Conservation (phyloP, 2,888 invertebrate species). For the Limenitis arthemis region DNA sequence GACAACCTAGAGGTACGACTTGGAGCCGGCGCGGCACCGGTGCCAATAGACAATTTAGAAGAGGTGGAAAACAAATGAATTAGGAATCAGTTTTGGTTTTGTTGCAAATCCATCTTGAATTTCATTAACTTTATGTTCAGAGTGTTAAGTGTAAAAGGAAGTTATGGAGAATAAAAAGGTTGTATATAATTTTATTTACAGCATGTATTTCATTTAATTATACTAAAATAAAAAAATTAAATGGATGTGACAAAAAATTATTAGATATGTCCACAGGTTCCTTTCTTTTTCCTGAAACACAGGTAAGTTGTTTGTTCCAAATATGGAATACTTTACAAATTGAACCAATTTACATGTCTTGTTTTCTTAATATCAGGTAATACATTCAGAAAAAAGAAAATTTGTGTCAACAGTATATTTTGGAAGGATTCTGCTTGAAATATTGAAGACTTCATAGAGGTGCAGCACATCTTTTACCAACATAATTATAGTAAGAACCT, state of each 20-base stretch:
- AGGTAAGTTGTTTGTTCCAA: conserved; percentile 57
- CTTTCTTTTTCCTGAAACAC: conserved; percentile 27
- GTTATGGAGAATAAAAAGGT: conserved; percentile 52
- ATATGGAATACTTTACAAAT: conserved; percentile 31
- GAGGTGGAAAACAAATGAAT: conserved; percentile 56
- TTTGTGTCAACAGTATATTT: not conserved
- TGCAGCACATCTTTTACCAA: conserved; percentile 26
- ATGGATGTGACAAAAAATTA: conserved; percentile 45
- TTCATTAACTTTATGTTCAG: conserved; percentile 33
- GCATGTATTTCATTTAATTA: conserved; percentile 57
- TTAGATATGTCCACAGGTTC: conserved; percentile 42
- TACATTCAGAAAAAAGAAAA: conserved; percentile 20
- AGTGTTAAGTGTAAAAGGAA: conserved; percentile 50
- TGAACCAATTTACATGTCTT: conserved; percentile 30
- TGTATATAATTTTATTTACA: conserved; percentile 64
- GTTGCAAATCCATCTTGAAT: no score
- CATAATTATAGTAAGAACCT: conserved; percentile 64
- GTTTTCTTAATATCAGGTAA: conserved; percentile 53
- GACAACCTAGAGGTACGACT: conserved; percentile 40
- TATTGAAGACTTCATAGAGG: conserved; percentile 6
- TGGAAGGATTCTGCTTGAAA: conserved; percentile 11
- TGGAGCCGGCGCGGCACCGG: conserved; percentile 49
- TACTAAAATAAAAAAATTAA: conserved; percentile 57
- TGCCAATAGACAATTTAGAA: conserved; percentile 48
- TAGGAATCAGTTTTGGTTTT: conserved; percentile 29